These are phyloP conservation scores for Ischnus inquisitorius DNA, from an alignment of 2,888 invertebrate species.

Conservation along the genomic window DNA sequence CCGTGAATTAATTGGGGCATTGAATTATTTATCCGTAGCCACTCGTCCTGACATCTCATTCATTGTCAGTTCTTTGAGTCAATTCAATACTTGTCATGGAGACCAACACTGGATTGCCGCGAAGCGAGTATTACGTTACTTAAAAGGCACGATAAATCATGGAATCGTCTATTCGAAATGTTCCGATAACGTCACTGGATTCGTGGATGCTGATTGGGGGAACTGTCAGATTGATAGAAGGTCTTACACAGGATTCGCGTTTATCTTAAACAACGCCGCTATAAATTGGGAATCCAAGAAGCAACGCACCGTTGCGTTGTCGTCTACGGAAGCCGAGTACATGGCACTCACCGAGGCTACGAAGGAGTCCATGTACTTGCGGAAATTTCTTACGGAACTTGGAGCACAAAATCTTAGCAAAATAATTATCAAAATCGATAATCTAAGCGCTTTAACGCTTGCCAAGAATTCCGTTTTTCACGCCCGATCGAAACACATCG, in stretches of 20 bases:
- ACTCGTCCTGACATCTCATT: conserved; percentile 43
- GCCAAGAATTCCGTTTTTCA: conserved; percentile 33
- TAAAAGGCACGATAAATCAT: conserved; percentile 16
- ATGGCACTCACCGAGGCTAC: conserved; percentile 13
- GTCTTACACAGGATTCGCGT: conserved; percentile 39
- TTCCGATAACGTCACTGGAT: conserved; percentile 57
- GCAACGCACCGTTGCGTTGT: conserved; percentile 38
- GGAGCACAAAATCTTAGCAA: background rate
- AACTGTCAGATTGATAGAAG: background rate
- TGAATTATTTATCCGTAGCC: conserved; percentile 32
- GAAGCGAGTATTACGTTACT: conserved; percentile 6
- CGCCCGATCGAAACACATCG: conserved; percentile 35
- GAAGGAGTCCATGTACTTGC: conserved; percentile 35
- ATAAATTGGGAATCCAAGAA: conserved; percentile 40
- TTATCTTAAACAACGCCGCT: conserved; percentile 4
- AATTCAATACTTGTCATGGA: conserved; percentile 24
- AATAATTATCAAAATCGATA: conserved; percentile 22
- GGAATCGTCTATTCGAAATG: conserved; percentile 45
- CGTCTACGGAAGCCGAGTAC: conserved; percentile 28
- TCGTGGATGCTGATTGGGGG: conserved; percentile 46
- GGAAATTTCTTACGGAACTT: conserved; percentile 15
- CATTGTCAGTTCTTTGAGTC: conserved; percentile 21
- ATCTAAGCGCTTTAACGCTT: conserved; percentile 41
- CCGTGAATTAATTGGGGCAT: conserved; percentile 34
- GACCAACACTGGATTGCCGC: conserved; percentile 28